phyloP scores from a whole-genome alignment of 2,888 invertebrate species.

The Mycogona germanica region DNA sequence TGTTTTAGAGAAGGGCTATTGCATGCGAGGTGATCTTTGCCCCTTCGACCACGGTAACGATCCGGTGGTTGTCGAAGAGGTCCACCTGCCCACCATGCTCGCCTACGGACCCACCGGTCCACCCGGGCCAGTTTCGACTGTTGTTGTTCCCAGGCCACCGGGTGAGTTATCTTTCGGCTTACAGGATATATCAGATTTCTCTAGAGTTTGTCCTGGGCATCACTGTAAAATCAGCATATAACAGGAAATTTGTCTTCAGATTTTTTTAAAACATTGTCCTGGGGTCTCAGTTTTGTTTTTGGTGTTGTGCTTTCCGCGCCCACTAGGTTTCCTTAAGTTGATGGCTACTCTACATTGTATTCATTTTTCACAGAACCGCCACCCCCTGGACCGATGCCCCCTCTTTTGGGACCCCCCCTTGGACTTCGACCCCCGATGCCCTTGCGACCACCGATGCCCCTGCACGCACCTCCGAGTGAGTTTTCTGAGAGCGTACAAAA shows the following conservation, averaged over 20 bases:
- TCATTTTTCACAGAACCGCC: not conserved
- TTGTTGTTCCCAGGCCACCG: constrained; percentile 18
- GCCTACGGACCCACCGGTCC: constrained; percentile 25
- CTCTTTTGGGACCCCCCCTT: constrained; percentile 18
- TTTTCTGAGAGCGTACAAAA: too few relatives aligned
- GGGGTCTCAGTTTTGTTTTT: too few relatives aligned
- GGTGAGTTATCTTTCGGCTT: not conserved
- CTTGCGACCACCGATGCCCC: constrained; percentile 15
- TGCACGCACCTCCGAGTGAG: constrained; percentile 5
- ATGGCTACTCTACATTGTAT: not conserved
- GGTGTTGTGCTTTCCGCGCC: too few relatives aligned
- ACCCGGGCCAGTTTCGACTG: constrained; percentile 24
- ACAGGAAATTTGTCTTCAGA: too few relatives aligned
- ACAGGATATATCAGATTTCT: too few relatives aligned
- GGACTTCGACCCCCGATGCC: constrained; percentile 10
- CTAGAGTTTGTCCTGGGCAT: too few relatives aligned
- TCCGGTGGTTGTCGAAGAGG: constrained; percentile 87
- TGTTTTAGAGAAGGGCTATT: constrained; percentile 74
- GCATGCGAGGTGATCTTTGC: constrained; percentile 93
- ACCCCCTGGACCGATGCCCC: constrained; percentile 16
- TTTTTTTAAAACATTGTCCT: too few relatives aligned
- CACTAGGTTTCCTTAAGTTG: too few relatives aligned
- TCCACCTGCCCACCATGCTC: constrained; percentile 46
- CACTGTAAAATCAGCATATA: too few relatives aligned
- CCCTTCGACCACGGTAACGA: constrained; percentile 95